Conservation (phyloP, 2,797 vertebrate species). For the Otolemur crassicaudatus region DNA sequence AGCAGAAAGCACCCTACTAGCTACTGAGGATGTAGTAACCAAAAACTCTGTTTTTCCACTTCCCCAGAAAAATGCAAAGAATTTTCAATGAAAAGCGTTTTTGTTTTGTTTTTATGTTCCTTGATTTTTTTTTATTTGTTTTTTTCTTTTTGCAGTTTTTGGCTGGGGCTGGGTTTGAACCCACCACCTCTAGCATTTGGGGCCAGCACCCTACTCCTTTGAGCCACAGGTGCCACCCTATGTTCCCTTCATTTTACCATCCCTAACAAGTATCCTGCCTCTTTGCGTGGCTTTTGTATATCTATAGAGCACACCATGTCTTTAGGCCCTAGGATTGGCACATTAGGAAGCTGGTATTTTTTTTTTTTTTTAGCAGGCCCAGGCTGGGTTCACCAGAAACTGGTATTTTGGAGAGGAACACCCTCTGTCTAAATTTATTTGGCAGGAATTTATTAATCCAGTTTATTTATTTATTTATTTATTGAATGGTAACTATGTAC, state of each 20-base stretch:
- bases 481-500: too few species aligned
- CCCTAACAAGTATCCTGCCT: neutral
- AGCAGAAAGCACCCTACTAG: neutral
- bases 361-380: too few species aligned
- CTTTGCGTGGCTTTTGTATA: neutral
- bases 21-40: neutral
- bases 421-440: neutral
- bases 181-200: too few species aligned
- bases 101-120: neutral
- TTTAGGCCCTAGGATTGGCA: neutral
- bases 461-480: neutral
- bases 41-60: neutral
- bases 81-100: neutral
- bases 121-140: too few species aligned
- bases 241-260: neutral
- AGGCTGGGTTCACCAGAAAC: neutral
- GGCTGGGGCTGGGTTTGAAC: too few species aligned
- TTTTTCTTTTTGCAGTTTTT: too few species aligned
- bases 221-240: too few species aligned
- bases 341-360: neutral
- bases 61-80: neutral
- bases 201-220: too few species aligned
- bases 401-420: neutral
- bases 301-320: neutral
- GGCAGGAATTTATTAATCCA: neutral